Conservation (phyloP, 2,797 vertebrate genomes). For the Cirrhinus molitorella region DNA sequence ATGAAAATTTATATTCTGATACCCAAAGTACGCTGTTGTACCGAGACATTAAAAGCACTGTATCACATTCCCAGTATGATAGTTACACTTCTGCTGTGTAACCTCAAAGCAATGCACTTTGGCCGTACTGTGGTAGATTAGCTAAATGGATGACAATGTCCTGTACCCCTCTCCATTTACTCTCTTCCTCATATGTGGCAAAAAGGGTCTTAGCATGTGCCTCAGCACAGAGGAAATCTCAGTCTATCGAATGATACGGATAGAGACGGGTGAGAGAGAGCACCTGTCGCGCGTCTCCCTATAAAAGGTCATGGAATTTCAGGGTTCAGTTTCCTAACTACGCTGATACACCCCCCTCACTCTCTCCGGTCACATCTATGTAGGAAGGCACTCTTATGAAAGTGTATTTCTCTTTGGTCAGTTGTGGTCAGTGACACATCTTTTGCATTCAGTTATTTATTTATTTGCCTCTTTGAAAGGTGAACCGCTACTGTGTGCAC, state of each 20-base stretch:
- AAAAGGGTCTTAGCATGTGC: slow-evolving; percentile 15
- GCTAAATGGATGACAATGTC: slow-evolving; percentile 16
- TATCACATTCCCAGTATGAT: not conserved
- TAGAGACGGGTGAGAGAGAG: slow-evolving; percentile 39
- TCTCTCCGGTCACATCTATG: slow-evolving; percentile 27
- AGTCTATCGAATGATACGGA: slow-evolving; percentile 47
- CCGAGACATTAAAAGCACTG: not conserved
- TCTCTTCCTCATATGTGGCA: not conserved
- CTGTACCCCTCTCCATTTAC: slow-evolving; percentile 13
- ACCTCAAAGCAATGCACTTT: slow-evolving; percentile 9
- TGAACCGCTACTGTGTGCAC: not conserved
- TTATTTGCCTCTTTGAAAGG: not conserved
- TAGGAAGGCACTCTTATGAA: not conserved
- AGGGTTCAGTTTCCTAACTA: slow-evolving; percentile 59
- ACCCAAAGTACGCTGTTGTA: not conserved
- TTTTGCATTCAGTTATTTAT: not conserved
- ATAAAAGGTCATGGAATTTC: slow-evolving; percentile 71
- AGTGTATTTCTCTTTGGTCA: not conserved
- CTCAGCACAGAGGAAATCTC: slow-evolving; percentile 41
- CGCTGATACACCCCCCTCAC: slow-evolving; percentile 43
- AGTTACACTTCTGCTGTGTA: not conserved
- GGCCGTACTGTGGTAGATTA: slow-evolving; percentile 20
- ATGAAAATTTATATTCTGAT: not conserved
- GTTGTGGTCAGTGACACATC: not conserved
- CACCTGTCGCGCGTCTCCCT: slow-evolving; percentile 70